These are phyloP conservation scores for Lanius ludovicianus DNA, from an alignment of 2,113 vertebrate species.

Conservation along the genomic window DNA sequence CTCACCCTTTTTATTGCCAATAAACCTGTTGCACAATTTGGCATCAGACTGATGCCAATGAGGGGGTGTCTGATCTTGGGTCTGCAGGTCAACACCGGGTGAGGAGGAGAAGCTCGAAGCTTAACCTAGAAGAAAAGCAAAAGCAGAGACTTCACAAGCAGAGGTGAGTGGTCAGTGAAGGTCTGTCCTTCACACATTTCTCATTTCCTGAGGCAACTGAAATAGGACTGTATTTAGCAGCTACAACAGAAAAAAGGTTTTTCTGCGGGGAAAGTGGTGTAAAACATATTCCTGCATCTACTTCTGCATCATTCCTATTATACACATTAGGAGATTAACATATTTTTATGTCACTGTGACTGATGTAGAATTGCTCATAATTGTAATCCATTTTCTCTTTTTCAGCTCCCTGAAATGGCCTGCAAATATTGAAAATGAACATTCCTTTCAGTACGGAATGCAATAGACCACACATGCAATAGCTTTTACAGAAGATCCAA, in stretches of 20 bases:
- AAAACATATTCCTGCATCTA: neutral
- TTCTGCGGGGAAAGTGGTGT: neutral
- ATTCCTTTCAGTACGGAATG: neutral
- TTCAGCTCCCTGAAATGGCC: neutral
- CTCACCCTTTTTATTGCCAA: neutral
- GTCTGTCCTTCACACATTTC: neutral
- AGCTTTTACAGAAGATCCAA: neutral
- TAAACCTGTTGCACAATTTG: neutral
- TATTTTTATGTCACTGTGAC: neutral
- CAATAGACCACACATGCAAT: neutral
- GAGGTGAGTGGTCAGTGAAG: neutral
- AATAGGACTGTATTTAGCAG: neutral
- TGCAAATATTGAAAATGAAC: neutral
- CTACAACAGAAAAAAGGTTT: neutral
- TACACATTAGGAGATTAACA: neutral
- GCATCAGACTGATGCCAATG: fast-evolving
- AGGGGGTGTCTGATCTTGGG: neutral
- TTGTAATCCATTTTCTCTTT: neutral
- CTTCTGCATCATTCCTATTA: neutral
- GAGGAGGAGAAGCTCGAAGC: neutral
- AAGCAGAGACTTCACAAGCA: neutral
- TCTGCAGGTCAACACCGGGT: neutral
- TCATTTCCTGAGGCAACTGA: neutral
- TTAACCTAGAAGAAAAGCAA: neutral
- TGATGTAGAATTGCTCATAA: neutral